Evolutionary conservation across 2,888 invertebrate genomes (phyloP), one percentile per base, ranked within the genome.

Genomic region (Hybos culiciformis): DNA sequence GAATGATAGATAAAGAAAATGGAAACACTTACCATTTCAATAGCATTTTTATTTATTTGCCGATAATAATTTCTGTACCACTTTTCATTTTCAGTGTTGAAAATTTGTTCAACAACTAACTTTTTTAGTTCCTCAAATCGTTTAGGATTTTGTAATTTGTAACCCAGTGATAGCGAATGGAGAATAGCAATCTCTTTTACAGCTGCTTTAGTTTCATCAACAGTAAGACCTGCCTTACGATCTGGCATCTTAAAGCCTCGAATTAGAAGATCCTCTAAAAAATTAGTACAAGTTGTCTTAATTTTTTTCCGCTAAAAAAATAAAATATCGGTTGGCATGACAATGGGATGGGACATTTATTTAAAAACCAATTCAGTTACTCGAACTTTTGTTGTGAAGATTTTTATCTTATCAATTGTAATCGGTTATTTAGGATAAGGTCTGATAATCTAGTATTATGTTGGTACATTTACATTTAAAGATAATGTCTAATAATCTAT

Each of bases 51-150:
- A 1, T 73, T 74, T 0, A 79, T 75, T 39, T 74, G 73, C 4
- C 70, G 70, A 51, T 80, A 82, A 55, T 82, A 82, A 44, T 73
- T 74, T 48, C 73, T 72, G 55, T 80, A 82, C 70, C 80, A 81
- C 40, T 75, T 74, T 46, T 73, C 71, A 54, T 82, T 80, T 52
- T 78, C 76, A 39, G 70, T 61, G 32, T 74, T 70, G 56, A 78
- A 82, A 45, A 80, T 67, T 1, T 74, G 78, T 68, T 74, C 74
- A 33, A 54, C 56, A 11, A 63, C 59, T n/a, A 54, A 49, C 43
- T 54, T 53, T 34, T 60, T 56, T 38, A 64, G 57, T 47, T 71
- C 71, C 42, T 71, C 70, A 48, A 77, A 77, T 12, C 66, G 67
- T 45, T 72, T 70, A 19, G 74, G 73, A 47, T 71, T 63, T 39